Evolutionary conservation across 1,140 invertebrate genomes (phyloP).

Genomic region (Saccostrea glomerata): DNA sequence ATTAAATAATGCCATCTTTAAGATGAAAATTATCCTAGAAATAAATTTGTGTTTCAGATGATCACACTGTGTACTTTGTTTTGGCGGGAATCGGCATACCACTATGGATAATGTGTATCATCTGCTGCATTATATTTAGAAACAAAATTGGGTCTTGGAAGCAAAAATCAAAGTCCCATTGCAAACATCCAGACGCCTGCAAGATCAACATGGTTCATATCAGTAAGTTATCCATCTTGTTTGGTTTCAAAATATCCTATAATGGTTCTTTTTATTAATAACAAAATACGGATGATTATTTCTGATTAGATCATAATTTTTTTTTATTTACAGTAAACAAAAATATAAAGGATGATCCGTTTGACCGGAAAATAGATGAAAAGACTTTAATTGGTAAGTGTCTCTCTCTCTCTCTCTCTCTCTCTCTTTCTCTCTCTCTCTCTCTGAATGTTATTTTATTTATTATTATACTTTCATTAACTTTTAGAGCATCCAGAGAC

Average conservation of each 20-base stretch:
- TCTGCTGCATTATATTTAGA: neutral
- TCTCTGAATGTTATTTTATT: neutral
- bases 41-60: neutral
- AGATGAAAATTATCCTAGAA: too few species aligned
- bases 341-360: neutral
- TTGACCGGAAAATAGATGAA: neutral
- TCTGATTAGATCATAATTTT: neutral
- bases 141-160: conserved; percentile 18
- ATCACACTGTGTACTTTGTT: neutral
- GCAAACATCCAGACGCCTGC: neutral
- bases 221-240: conserved; percentile 1
- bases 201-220: neutral
- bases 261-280: neutral
- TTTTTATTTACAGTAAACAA: neutral
- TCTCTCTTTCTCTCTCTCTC: neutral
- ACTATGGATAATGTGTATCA: neutral
- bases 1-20: too few species aligned
- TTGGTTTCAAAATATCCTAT: neutral
- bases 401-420: neutral
- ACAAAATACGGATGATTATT: neutral
- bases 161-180: neutral
- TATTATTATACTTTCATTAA: neutral
- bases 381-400: neutral
- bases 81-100: neutral
- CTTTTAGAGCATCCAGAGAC: neutral